Evolutionary conservation across 2,113 vertebrate species (phyloP), one percentile per base, ranked within the genome.

Genomic region (Chloroceryle aenea): DNA sequence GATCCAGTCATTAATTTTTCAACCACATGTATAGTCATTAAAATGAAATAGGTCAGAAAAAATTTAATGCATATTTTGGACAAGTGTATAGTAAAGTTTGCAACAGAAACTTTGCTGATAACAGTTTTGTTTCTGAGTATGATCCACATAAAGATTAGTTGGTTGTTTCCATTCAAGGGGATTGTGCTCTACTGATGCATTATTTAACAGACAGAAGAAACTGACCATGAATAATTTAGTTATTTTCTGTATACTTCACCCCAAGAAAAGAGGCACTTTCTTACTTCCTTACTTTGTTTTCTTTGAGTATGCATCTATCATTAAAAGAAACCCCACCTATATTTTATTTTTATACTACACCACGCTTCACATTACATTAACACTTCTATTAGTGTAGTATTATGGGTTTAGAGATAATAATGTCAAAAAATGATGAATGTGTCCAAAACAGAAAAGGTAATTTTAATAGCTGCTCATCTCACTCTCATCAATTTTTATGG

Each of bases 181-280:
- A 45, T 64, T 64, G 68, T 72, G 32, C 12, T 66, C 21, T 45
- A 36, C 34, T 85, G 22, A 6, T 89, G 23, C 45, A 74, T 93
- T 80, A 79, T 90, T 94, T 85, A 94, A 69, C 16, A 79, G 29
- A 48, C 10, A 53, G 23, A 53, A 68, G 40, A 73, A 85, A 89
- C 76, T 72, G 32, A 75, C 7, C 52, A 85, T 78, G 2, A 91
- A 96, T 91, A 93, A 85, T 85, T 85, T 78, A 88, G 86, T 89
- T 94, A 83, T 87, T 91, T 69, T 12, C 10, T 87, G 21, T 36
- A 26, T 53, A 72, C 29, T 79, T 91, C 36, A 68, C 5, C 18
- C 18, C 21, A 87, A 40, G 34, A 78, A 85, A 81, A 87, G 19
- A 81, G 7, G 9, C 16, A 58, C 21, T 86, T 89, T 45, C 16